Evolutionary conservation across 1,140 invertebrate species (phyloP), one percentile per base, ranked within the genome.

Genomic region (Cydia pomonella): DNA sequence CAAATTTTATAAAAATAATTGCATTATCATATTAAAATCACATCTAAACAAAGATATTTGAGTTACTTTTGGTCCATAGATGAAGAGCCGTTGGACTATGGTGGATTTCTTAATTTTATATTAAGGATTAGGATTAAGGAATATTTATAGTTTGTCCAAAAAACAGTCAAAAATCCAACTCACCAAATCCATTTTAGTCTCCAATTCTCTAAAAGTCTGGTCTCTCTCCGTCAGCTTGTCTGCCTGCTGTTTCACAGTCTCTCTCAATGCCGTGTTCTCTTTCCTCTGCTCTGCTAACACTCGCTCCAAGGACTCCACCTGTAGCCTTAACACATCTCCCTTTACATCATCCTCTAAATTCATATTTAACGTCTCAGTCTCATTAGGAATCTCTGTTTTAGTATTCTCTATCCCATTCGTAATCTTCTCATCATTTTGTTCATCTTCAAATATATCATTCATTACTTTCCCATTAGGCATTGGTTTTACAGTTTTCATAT

Each of bases 381-480:
- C 21, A 75, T 79, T 78, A 18, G 47, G 29, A 50, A 74, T 83
- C 75, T n/a, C 18, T 0, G 53, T 13, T 69, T 9, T 76, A 53
- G 13, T 21, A 73, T 72, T 29, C 47, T 75, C 75, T 76, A 29
- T 76, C 23, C 41, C 44, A 4, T 73, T 47, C 5, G 18, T 73
- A 41, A 21, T 23, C 73, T 72, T 75, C 18, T 78, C 25, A 18
- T 80, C 77, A 12, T 62, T 27, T 72, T 62, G 33, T 73, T 80
- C 77, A 78, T 91, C 88, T 76, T 92, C 91, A 77, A 92, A 92
- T 72, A 92, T 92, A 18, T 92, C 88, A 76, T 85, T 90, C 82
- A 92, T 87, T 38, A 92, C 76, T 79, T 91, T 91, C 6, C 86
- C 84, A 66, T 91, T 91, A 0, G 80, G 75, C 29, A 88, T 75